phyloP scores from a whole-genome alignment of 2,113 vertebrate genomes.

The Todiramphus chloris region DNA sequence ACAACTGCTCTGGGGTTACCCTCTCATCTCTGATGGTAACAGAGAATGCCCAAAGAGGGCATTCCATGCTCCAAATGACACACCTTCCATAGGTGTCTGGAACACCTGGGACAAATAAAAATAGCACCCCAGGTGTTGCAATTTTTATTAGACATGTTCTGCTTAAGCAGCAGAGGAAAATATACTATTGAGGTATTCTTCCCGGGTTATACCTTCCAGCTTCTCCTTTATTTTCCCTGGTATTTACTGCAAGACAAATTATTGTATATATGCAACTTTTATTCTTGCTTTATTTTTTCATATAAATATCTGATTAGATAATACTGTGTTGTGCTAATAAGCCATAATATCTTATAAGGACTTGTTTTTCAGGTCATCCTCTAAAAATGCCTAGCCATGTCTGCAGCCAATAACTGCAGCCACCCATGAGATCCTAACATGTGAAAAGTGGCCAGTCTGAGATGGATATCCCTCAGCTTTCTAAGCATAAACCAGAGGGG shows the following conservation, averaged over 20 bases:
- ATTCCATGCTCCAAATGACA: neutral
- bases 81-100: neutral
- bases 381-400: neutral
- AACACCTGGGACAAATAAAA: neutral
- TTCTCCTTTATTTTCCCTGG: neutral
- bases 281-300: neutral
- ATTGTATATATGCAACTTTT: neutral
- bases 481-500: neutral
- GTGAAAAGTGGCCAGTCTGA: accelerated
- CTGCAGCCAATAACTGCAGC: neutral
- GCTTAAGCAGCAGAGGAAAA: neutral
- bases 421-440: neutral
- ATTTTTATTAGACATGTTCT: neutral
- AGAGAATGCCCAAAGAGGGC: neutral
- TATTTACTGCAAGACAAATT: neutral
- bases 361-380: neutral
- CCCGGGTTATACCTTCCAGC: neutral
- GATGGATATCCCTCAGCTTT: neutral
- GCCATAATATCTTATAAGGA: neutral
- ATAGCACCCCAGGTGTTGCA: neutral
- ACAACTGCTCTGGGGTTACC: neutral
- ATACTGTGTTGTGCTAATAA: neutral
- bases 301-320: neutral
- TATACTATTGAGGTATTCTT: neutral
- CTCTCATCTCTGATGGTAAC: neutral